phyloP scores from a whole-genome alignment of 1,140 invertebrate species.

The Leptinotarsa undecemlineata region DNA sequence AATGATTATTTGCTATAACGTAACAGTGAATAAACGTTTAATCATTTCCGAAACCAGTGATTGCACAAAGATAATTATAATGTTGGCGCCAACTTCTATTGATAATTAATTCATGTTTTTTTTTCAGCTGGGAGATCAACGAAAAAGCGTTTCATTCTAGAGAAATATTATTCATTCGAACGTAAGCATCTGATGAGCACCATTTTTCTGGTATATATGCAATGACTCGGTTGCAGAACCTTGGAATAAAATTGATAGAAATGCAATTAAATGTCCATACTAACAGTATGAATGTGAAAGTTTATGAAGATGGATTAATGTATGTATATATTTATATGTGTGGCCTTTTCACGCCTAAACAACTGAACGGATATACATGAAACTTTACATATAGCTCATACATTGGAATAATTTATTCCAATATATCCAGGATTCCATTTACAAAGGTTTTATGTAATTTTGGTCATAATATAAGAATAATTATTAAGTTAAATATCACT shows the following conservation, averaged over 20 bases:
- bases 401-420: too few relatives aligned
- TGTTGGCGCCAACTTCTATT: neutral
- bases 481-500: too few relatives aligned
- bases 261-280: too few relatives aligned
- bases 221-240: neutral
- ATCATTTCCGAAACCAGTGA: neutral
- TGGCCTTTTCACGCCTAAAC: too few relatives aligned
- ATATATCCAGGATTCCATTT: too few relatives aligned
- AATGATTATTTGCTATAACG: neutral
- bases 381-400: too few relatives aligned
- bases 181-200: neutral
- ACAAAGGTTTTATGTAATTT: too few relatives aligned
- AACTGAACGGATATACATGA: too few relatives aligned
- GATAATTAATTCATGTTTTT: neutral
- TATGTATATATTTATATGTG: too few relatives aligned
- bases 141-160: neutral
- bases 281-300: too few relatives aligned
- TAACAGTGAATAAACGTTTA: neutral
- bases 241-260: neutral
- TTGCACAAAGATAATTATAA: neutral
- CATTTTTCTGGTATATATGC: neutral
- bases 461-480: too few relatives aligned
- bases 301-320: too few relatives aligned
- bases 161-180: neutral
- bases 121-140: neutral